These are phyloP conservation scores for Nyctibius grandis DNA, from an alignment of 2,797 vertebrate genomes.

Conservation along the genomic window DNA sequence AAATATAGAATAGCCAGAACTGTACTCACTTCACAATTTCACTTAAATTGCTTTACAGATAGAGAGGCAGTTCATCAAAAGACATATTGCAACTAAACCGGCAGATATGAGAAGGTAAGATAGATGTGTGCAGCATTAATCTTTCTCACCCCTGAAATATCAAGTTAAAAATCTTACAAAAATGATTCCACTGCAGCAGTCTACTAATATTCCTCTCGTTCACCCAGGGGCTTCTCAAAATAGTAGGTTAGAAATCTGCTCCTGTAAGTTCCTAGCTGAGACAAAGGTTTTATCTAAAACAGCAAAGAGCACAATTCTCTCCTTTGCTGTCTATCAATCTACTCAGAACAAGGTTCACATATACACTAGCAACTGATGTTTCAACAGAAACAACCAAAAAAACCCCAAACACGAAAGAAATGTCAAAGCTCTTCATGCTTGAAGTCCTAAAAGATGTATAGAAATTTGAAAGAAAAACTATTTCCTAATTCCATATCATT, in stretches of 20 bases:
- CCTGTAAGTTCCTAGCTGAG: neutral
- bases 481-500: neutral
- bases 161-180: constrained; percentile 5
- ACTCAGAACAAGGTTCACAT: neutral
- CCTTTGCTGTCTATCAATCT: neutral
- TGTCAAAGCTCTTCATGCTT: neutral
- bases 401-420: neutral
- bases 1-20: neutral
- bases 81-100: neutral
- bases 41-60: neutral
- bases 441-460: neutral
- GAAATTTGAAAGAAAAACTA: neutral
- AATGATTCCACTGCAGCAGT: neutral
- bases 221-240: neutral
- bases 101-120: neutral
- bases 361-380: neutral
- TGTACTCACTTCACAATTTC: neutral
- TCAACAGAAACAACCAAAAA: neutral
- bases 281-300: constrained; percentile 26
- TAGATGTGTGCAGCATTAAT: neutral
- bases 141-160: neutral
- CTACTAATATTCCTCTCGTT: neutral
- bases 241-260: neutral
- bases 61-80: constrained; percentile 1
- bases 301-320: neutral